phyloP scores from a whole-genome alignment of 2,888 invertebrate genomes.

The Cantharis lateralis region DNA sequence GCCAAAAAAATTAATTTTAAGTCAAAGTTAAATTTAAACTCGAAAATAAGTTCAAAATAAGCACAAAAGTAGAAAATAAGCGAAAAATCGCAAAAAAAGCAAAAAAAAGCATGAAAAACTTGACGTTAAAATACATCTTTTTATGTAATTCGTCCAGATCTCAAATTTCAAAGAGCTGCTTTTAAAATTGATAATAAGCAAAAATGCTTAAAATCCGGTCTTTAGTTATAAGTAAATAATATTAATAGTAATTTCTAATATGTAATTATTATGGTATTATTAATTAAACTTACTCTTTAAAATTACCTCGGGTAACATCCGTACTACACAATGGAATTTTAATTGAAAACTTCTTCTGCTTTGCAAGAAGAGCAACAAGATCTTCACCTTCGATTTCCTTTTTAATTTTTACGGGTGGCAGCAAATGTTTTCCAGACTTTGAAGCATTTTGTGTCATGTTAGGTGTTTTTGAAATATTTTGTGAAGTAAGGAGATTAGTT shows the following conservation, averaged over 20 bases:
- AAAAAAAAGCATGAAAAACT: too few relatives aligned
- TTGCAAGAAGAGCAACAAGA: slow-evolving; percentile 75
- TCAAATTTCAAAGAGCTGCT: too few relatives aligned
- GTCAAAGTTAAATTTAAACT: too few relatives aligned
- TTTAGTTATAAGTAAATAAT: background rate
- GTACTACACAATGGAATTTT: slow-evolving; percentile 62
- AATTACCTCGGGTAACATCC: slow-evolving; percentile 60
- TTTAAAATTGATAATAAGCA: too few relatives aligned
- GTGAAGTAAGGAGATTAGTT: background rate
- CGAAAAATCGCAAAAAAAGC: too few relatives aligned
- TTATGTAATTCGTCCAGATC: too few relatives aligned
- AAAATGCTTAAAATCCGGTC: too few relatives aligned
- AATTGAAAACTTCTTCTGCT: slow-evolving; percentile 63
- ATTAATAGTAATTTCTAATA: background rate
- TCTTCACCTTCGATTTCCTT: slow-evolving; percentile 65
- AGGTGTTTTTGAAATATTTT: background rate
- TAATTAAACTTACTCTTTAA: slow-evolving; percentile 54
- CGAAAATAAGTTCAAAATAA: too few relatives aligned
- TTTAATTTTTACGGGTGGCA: slow-evolving; percentile 18
- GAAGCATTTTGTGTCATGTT: background rate
- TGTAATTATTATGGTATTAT: background rate
- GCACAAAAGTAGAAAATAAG: too few relatives aligned
- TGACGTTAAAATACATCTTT: too few relatives aligned
- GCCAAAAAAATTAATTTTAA: too few relatives aligned
- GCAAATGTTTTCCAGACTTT: background rate